phyloP scores from a whole-genome alignment of 2,797 vertebrate genomes.

The Acridotheres tristis region DNA sequence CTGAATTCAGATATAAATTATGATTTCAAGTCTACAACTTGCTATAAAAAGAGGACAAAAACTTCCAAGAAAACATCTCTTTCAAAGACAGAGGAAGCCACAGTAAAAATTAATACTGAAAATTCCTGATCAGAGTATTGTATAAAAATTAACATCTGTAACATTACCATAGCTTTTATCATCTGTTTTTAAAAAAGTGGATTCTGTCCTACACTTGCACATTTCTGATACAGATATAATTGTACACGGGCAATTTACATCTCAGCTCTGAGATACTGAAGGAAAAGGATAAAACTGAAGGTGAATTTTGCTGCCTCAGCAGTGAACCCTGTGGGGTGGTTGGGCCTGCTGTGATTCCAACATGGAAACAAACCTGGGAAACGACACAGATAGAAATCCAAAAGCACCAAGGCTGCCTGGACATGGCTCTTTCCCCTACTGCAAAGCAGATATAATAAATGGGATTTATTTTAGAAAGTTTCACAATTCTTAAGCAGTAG shows the following conservation, averaged over 20 bases:
- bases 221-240: background rate
- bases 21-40: background rate
- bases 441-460: constrained; percentile 63
- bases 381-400: constrained; percentile 16
- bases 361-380: constrained; percentile 27
- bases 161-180: background rate
- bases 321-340: background rate
- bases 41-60: constrained; percentile 20
- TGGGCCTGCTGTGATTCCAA: constrained; percentile 22
- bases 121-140: background rate
- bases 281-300: background rate
- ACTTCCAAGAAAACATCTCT: background rate
- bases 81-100: constrained; percentile 7
- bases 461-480: constrained; percentile 68
- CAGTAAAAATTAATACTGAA: background rate
- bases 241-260: background rate
- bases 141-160: background rate
- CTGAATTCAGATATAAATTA: background rate
- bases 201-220: background rate
- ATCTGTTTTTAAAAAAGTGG: background rate
- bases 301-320: background rate
- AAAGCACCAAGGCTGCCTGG: constrained; percentile 8
- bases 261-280: background rate
- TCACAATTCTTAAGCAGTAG: constrained; percentile 66
- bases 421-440: constrained; percentile 43